Conservation (phyloP, 2,797 vertebrate species). For the Pantherophis vulpinus region DNA sequence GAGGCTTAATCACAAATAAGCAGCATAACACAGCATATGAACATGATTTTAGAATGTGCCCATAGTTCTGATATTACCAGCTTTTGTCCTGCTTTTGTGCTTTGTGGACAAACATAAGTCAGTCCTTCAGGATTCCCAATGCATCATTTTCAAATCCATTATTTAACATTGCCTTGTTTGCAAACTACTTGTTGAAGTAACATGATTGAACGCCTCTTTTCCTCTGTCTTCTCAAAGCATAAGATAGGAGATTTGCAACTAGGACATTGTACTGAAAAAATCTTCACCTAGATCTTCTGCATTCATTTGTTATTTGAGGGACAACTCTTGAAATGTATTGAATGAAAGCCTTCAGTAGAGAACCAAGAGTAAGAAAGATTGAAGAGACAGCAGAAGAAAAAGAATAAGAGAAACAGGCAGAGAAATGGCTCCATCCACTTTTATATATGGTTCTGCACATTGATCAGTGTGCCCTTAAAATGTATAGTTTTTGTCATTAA, state of each 20-base stretch:
- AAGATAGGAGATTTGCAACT: not conserved
- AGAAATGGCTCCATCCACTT: not conserved
- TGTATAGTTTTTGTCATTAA: not conserved
- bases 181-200: slow-evolving; percentile 24
- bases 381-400: not conserved
- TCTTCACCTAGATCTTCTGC: not conserved
- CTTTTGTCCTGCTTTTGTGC: not conserved
- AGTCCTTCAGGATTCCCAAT: not conserved
- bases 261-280: not conserved
- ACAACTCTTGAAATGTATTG: not conserved
- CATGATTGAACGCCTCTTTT: slow-evolving; percentile 33
- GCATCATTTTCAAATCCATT: slow-evolving; percentile 19
- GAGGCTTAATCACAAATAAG: not conserved
- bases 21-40: not conserved
- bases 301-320: slow-evolving; percentile 15
- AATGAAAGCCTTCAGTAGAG: not conserved
- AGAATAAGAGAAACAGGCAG: not conserved
- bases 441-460: not conserved
- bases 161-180: slow-evolving; percentile 27
- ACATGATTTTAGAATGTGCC: not conserved
- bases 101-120: not conserved
- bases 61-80: not conserved
- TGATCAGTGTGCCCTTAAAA: not conserved
- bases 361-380: not conserved
- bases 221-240: not conserved